Percentiles rank a stretch among this genome's conserved stretches.
Conservation (phyloP, 2,888 invertebrate genomes). For the Sinelater perroti region DNA sequence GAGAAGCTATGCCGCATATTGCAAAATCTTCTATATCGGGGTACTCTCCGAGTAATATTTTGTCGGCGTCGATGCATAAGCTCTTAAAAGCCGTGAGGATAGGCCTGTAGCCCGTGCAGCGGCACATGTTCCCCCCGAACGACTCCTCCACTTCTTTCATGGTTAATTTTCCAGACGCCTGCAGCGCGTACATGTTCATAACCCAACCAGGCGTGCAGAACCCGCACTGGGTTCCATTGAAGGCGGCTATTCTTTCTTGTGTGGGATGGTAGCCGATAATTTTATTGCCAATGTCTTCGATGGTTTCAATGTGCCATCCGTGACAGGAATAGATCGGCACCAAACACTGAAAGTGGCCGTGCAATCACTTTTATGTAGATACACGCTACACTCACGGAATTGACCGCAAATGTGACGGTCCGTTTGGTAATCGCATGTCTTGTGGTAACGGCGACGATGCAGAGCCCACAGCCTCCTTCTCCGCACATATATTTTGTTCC, state of each 20-base stretch:
- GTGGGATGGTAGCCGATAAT: slow-evolving; percentile 69
- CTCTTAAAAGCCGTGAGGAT: slow-evolving; percentile 72
- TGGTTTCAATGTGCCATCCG: slow-evolving; percentile 73
- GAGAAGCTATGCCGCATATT: slow-evolving; percentile 66
- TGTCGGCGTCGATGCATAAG: slow-evolving; percentile 61
- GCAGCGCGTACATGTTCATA: slow-evolving; percentile 73
- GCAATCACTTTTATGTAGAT: slow-evolving; percentile 27
- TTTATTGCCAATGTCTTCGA: slow-evolving; percentile 74
- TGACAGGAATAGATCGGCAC: slow-evolving; percentile 64
- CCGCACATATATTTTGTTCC: slow-evolving; percentile 78
- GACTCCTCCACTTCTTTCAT: slow-evolving; percentile 73
- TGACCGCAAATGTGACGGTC: slow-evolving; percentile 66
- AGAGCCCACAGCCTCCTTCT: slow-evolving; percentile 78
- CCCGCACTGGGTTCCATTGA: slow-evolving; percentile 75
- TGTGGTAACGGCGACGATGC: slow-evolving; percentile 65
- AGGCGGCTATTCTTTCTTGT: slow-evolving; percentile 66
- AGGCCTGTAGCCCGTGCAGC: slow-evolving; percentile 75
- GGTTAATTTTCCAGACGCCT: slow-evolving; percentile 60
- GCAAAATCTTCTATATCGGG: slow-evolving; percentile 62
- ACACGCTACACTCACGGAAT: slow-evolving; percentile 68
- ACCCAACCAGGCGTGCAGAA: slow-evolving; percentile 78
- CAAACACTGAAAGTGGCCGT: slow-evolving; percentile 63
- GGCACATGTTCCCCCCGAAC: slow-evolving; percentile 72
- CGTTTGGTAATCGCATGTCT: slow-evolving; percentile 63
- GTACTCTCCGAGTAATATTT: slow-evolving; percentile 50